Evolutionary conservation across 2,113 vertebrate genomes (phyloP).

Genomic region (Pluvialis apricaria): DNA sequence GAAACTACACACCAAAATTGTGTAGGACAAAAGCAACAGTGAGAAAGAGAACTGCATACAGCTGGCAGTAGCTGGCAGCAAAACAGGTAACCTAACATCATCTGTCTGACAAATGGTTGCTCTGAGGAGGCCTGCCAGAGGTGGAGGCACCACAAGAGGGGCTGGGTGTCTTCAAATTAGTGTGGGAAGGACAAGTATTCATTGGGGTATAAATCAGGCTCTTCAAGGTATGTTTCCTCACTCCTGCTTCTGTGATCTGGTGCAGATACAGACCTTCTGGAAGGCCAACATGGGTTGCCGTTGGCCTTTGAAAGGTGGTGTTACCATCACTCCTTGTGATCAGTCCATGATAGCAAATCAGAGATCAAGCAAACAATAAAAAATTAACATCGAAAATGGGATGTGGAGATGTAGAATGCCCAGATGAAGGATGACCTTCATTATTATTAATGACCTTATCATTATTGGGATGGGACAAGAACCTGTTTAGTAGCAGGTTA

Average conservation of each 20-base stretch:
- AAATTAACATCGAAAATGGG: background rate
- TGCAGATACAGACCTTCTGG: background rate
- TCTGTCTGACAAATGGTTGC: background rate
- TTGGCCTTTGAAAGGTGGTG: background rate
- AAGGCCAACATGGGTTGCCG: background rate
- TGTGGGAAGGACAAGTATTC: background rate
- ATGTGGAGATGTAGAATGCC: background rate
- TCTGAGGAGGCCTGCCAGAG: background rate
- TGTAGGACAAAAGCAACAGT: background rate
- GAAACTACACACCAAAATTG: background rate
- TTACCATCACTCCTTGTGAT: background rate
- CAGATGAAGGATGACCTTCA: background rate
- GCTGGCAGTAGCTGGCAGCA: background rate
- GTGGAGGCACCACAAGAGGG: background rate
- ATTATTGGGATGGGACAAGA: background rate
- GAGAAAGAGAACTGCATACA: background rate
- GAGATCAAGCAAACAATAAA: background rate
- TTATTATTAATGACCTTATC: too few species aligned
- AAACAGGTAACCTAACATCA: background rate
- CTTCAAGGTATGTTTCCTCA: background rate
- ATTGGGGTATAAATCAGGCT: background rate
- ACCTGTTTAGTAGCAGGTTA: background rate
- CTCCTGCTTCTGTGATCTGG: background rate
- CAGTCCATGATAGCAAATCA: background rate
- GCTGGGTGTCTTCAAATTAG: background rate